Evolutionary conservation across 2,888 invertebrate species (phyloP).

Genomic region (Graphium colonna): DNA sequence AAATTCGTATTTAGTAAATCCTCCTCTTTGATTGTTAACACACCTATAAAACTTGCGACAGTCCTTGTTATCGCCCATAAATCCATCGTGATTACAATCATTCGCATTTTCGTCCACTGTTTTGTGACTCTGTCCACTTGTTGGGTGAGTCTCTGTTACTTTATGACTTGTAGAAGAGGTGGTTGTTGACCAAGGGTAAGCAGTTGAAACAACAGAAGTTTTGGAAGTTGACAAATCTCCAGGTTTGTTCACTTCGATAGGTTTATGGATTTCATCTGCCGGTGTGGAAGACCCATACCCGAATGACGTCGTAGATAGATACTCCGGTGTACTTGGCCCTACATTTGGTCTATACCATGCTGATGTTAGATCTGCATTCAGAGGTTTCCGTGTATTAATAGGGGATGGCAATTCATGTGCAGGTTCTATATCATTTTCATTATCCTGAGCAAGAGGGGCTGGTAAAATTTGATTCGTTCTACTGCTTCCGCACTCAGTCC

Average conservation of each 20-base stretch:
- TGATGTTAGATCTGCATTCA: conserved; percentile 28
- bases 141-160: conserved; percentile 17
- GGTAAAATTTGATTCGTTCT: conserved; percentile 17
- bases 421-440: conserved; percentile 72
- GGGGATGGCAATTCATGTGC: conserved; percentile 54
- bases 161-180: neutral
- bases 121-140: conserved; percentile 24
- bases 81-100: conserved; percentile 83
- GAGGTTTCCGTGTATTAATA: conserved; percentile 43
- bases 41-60: conserved; percentile 91
- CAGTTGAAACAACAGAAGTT: conserved; percentile 6
- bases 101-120: conserved; percentile 37
- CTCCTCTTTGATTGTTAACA: conserved; percentile 81
- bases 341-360: conserved; percentile 1
- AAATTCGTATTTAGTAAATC: conserved; percentile 85
- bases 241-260: neutral
- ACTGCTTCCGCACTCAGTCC: conserved; percentile 82
- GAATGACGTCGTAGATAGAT: neutral
- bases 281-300: neutral
- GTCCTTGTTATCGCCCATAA: conserved; percentile 84
- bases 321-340: neutral
- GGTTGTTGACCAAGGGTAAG: conserved; percentile 1
- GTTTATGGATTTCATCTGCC: neutral
- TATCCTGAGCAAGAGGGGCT: conserved; percentile 28
- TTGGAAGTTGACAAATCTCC: conserved; percentile 7